Evolutionary conservation across 2,888 invertebrate genomes (phyloP).

Genomic region (Sycophila texana): DNA sequence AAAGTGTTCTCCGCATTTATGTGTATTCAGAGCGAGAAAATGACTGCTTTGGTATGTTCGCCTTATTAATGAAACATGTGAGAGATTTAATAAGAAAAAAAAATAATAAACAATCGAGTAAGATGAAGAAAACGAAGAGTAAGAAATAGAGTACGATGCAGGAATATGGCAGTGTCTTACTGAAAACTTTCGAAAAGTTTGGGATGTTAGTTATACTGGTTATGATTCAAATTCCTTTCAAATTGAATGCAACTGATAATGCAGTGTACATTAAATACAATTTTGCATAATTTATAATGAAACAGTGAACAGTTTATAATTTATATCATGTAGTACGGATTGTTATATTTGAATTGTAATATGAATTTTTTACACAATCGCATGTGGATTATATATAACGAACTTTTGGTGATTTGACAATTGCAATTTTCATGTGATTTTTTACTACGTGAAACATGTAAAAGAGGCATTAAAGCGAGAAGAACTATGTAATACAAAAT

Average conservation of each 20-base stretch:
- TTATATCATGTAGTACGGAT: background rate
- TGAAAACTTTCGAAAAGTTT: constrained; percentile 9
- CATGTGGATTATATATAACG: background rate
- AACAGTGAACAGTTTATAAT: constrained; percentile 6
- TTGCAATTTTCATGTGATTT: background rate
- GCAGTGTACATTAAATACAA: constrained; percentile 20
- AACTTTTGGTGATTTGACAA: background rate
- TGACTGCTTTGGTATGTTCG: constrained; percentile 66
- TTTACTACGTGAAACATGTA: background rate
- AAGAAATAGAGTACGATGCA: constrained; percentile 34
- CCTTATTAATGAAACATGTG: constrained; percentile 57
- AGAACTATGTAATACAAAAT: no score
- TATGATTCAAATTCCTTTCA: no score
- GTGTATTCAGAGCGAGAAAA: constrained; percentile 53
- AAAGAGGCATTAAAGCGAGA: background rate
- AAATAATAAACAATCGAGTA: background rate
- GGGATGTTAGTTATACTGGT: no score
- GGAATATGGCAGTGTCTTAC: constrained; percentile 47
- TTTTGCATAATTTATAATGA: constrained; percentile 6
- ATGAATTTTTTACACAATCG: constrained; percentile 26
- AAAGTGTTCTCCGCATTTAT: constrained; percentile 68
- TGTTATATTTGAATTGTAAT: constrained; percentile 4
- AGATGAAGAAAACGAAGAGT: constrained; percentile 11
- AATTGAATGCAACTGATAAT: background rate
- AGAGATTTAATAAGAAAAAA: constrained; percentile 30